A percentile compares a stretch with the other conserved stretches of the same genome.
phyloP scores from a whole-genome alignment of 2,113 vertebrate genomes.

The Planiliza haematocheilus region DNA sequence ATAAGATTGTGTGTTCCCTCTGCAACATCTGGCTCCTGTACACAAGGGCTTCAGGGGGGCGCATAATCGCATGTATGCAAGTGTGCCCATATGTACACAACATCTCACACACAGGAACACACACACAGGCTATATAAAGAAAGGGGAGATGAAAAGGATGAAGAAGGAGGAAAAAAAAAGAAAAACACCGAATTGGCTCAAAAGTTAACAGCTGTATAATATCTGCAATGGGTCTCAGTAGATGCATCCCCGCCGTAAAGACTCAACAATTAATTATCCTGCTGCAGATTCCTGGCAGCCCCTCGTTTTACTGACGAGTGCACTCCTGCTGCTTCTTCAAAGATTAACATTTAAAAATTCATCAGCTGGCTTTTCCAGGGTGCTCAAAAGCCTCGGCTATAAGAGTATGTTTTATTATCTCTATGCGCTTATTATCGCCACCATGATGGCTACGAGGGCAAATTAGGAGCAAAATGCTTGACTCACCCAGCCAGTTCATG shows the following conservation, averaged over 20 bases:
- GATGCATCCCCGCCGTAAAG: slow-evolving; percentile 82
- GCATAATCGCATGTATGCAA: slow-evolving; percentile 67
- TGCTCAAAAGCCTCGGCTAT: slow-evolving; percentile 67
- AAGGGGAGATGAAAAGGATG: background rate
- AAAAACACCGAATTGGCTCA: slow-evolving; percentile 79
- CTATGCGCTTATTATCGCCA: slow-evolving; percentile 67
- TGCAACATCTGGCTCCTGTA: slow-evolving; percentile 77
- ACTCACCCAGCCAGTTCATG: slow-evolving; percentile 41
- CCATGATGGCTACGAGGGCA: slow-evolving; percentile 55
- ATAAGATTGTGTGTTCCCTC: slow-evolving; percentile 56
- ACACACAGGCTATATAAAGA: slow-evolving; percentile 38
- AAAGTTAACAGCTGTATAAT: slow-evolving; percentile 86
- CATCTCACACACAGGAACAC: slow-evolving; percentile 38
- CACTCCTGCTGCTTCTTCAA: slow-evolving; percentile 79
- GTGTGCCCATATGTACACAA: slow-evolving; percentile 59
- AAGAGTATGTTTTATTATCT: slow-evolving; percentile 74
- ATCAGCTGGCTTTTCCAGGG: slow-evolving; percentile 76
- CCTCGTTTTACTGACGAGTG: slow-evolving; percentile 77
- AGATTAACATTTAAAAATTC: slow-evolving; percentile 82
- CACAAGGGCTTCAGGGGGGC: slow-evolving; percentile 66
- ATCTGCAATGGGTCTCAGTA: slow-evolving; percentile 83
- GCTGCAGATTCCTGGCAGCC: slow-evolving; percentile 80
- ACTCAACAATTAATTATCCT: slow-evolving; percentile 86
- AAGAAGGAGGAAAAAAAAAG: slow-evolving; percentile 36
- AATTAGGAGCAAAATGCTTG: slow-evolving; percentile 59